phyloP scores from a whole-genome alignment of 2,113 vertebrate genomes.

The Dissostichus mawsoni region DNA sequence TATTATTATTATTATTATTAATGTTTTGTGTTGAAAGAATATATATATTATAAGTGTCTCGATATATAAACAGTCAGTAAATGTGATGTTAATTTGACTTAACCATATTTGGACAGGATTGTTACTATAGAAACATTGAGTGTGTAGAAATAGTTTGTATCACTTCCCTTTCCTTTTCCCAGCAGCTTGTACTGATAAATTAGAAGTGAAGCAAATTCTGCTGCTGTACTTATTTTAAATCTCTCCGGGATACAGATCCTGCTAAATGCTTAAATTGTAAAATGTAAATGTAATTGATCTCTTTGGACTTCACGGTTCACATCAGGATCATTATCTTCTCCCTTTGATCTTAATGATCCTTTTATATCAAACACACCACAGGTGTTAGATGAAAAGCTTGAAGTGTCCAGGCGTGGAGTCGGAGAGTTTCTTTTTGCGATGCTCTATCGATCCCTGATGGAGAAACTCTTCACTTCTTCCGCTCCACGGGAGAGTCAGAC shows the following conservation, averaged over 20 bases:
- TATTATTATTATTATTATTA: too few relatives aligned
- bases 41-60: too few relatives aligned
- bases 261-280: slow-evolving; percentile 67
- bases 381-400: slow-evolving; percentile 58
- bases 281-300: slow-evolving; percentile 72
- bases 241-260: slow-evolving; percentile 37
- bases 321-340: slow-evolving; percentile 57
- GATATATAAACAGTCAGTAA: too few relatives aligned
- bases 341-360: slow-evolving; percentile 65
- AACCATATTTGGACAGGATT: neutral
- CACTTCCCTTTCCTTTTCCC: slow-evolving; percentile 17
- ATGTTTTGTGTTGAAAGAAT: too few relatives aligned
- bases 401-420: slow-evolving; percentile 30
- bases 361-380: slow-evolving; percentile 64
- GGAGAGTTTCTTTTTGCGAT: slow-evolving; percentile 23
- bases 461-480: slow-evolving; percentile 40
- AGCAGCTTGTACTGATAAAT: slow-evolving; percentile 33
- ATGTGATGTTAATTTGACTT: neutral
- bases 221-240: slow-evolving; percentile 42
- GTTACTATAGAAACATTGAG: neutral
- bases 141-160: slow-evolving; percentile 6
- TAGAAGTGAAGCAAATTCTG: slow-evolving; percentile 36
- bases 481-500: slow-evolving; percentile 31
- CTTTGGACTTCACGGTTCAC: slow-evolving; percentile 48
- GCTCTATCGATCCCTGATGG: slow-evolving; percentile 46